Evolutionary conservation across 1,140 invertebrate species (phyloP).

Genomic region (Microplitis mediator): DNA sequence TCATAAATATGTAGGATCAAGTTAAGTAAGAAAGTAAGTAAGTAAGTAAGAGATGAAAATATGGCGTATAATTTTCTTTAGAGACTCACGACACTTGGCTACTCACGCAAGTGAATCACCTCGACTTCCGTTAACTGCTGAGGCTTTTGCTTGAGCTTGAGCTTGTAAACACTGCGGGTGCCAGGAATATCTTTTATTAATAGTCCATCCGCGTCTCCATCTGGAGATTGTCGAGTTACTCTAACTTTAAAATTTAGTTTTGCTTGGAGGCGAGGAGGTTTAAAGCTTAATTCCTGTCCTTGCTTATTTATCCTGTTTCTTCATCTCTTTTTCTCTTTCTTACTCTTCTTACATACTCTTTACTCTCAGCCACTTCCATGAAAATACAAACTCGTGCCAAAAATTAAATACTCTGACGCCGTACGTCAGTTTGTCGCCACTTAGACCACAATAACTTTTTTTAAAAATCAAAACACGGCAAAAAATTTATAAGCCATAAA

Average conservation of each 20-base stretch:
- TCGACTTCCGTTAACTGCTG: conserved; percentile 16
- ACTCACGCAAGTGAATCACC: conserved; percentile 17
- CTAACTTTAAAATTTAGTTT: background rate
- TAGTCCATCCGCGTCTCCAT: background rate
- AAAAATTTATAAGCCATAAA: no score
- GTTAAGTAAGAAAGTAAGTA: background rate
- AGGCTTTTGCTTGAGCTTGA: background rate
- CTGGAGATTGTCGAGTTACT: conserved; percentile 3
- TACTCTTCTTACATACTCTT: background rate
- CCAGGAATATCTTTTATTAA: conserved; percentile 10
- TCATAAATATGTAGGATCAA: no score
- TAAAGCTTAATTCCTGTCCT: background rate
- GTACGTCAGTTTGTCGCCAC: conserved; percentile 16
- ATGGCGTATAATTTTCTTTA: background rate
- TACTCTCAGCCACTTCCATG: background rate
- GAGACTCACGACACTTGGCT: conserved; percentile 3
- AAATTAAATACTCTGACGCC: background rate
- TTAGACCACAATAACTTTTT: background rate
- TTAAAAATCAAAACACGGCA: background rate
- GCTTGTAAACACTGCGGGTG: conserved; percentile 3
- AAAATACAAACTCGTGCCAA: background rate
- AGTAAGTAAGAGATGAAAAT: background rate
- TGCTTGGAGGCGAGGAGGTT: background rate
- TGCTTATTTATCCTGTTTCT: no score
- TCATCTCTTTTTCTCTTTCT: no score